Evolutionary conservation across 2,797 vertebrate species (phyloP).

Genomic region (Sebastolobus altivelis): DNA sequence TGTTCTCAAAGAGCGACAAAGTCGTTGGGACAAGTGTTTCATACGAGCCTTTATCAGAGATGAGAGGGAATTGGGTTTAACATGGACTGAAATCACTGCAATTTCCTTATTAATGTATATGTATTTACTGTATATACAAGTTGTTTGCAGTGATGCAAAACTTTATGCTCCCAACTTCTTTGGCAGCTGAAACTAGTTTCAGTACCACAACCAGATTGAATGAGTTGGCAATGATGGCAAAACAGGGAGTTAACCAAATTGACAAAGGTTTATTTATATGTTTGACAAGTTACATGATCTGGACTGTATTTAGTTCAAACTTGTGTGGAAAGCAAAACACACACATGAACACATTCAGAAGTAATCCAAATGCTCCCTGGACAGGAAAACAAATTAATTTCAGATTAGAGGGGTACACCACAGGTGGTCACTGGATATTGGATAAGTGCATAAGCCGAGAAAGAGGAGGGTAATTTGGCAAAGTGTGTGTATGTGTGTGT

Average conservation of each 20-base stretch:
- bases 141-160: not conserved
- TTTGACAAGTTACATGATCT: not conserved
- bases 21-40: not conserved
- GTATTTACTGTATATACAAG: not conserved
- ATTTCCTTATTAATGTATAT: not conserved
- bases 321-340: conserved; percentile 7
- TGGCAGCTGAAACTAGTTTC: not conserved
- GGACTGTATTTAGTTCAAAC: not conserved
- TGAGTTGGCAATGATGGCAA: not conserved
- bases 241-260: not conserved
- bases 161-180: not conserved
- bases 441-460: conserved; percentile 38
- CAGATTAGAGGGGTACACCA: conserved; percentile 58
- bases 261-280: not conserved
- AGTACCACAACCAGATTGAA: not conserved
- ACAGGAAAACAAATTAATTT: conserved; percentile 70
- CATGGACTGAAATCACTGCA: not conserved
- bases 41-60: not conserved
- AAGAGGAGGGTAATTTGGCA: conserved; percentile 28
- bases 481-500: conserved; percentile 7
- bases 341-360: not conserved
- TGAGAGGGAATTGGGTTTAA: not conserved
- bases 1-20: not conserved
- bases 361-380: conserved; percentile 1
- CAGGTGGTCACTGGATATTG: conserved; percentile 54